phyloP scores from a whole-genome alignment of 2,888 invertebrate genomes.

The Drosophila rubida region DNA sequence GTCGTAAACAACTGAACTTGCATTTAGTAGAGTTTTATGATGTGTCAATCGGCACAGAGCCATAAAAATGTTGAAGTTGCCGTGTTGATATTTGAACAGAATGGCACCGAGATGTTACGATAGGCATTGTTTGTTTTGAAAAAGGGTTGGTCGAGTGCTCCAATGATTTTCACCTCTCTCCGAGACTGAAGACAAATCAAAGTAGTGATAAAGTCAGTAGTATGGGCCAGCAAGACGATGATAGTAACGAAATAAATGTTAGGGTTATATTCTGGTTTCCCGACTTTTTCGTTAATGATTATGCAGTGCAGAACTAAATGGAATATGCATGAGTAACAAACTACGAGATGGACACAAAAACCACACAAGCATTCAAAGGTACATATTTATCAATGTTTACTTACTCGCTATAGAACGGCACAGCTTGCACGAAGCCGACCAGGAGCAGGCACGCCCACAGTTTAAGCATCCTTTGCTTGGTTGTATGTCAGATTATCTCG shows the following conservation, averaged over 20 bases:
- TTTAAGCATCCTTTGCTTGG: slow-evolving; percentile 52
- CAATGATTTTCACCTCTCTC: background rate
- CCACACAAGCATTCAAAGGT: slow-evolving; percentile 36
- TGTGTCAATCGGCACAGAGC: slow-evolving; percentile 29
- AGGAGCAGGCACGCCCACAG: slow-evolving; percentile 67
- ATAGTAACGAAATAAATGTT: background rate
- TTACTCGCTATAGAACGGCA: slow-evolving; percentile 74
- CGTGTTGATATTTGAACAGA: slow-evolving; percentile 35
- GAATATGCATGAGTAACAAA: slow-evolving; percentile 36
- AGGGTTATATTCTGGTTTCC: background rate
- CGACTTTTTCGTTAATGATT: no score
- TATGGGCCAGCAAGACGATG: background rate
- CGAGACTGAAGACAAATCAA: no score
- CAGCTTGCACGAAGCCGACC: slow-evolving; percentile 54
- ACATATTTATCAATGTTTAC: slow-evolving; percentile 28
- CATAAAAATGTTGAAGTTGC: slow-evolving; percentile 13
- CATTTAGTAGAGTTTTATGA: slow-evolving; percentile 47
- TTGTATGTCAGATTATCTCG: slow-evolving; percentile 26
- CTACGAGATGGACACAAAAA: slow-evolving; percentile 34
- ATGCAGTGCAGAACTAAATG: background rate
- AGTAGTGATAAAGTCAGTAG: background rate
- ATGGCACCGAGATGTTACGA: slow-evolving; percentile 15
- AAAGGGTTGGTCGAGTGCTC: slow-evolving; percentile 14
- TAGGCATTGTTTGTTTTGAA: slow-evolving; percentile 25
- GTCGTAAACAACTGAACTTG: slow-evolving; percentile 43